These are phyloP conservation scores for Mobula birostris DNA, from an alignment of 2,113 vertebrate species.

Conservation along the genomic window DNA sequence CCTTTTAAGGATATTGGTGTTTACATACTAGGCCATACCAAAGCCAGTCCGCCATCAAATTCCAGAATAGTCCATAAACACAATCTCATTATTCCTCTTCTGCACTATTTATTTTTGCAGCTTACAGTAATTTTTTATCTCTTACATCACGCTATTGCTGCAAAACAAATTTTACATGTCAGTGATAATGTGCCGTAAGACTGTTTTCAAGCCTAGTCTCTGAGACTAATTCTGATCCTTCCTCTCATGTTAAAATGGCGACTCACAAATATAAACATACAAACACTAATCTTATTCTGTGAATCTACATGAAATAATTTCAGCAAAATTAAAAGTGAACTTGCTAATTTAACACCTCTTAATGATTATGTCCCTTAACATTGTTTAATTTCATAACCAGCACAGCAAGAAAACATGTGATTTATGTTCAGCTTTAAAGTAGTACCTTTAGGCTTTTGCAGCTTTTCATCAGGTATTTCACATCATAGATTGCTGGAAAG, in stretches of 20 bases:
- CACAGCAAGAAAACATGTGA: not conserved
- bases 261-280: not conserved
- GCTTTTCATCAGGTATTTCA: slow-evolving; percentile 98
- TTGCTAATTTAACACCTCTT: not conserved
- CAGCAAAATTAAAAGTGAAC: not conserved
- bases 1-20: too few species aligned
- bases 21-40: too few species aligned
- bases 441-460: slow-evolving; percentile 96
- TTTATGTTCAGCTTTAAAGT: not conserved
- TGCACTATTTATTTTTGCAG: too few species aligned
- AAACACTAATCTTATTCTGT: not conserved
- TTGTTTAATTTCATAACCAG: not conserved
- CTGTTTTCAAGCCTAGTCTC: too few species aligned
- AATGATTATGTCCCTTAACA: not conserved
- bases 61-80: too few species aligned
- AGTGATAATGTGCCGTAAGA: too few species aligned
- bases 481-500: slow-evolving; percentile 95
- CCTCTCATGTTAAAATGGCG: not conserved
- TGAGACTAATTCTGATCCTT: too few species aligned
- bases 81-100: too few species aligned
- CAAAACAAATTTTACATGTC: too few species aligned
- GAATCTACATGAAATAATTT: not conserved
- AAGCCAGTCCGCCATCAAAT: too few species aligned
- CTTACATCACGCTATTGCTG: too few species aligned
- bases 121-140: too few species aligned